Conservation (phyloP, 92 coral and sea anemone species). For the Zoanthus solanderi region DNA sequence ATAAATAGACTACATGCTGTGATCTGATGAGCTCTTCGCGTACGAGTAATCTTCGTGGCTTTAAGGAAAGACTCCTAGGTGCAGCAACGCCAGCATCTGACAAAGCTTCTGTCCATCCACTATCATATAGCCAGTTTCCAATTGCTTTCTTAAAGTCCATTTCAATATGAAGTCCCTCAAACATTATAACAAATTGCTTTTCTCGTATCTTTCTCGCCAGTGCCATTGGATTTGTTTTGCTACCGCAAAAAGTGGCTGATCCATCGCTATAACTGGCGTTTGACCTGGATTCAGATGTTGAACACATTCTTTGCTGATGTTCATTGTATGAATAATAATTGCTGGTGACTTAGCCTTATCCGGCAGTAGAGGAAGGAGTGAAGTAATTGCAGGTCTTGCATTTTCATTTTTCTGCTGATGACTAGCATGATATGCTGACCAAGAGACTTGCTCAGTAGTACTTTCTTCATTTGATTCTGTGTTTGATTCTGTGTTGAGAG, state of each 20-base stretch:
- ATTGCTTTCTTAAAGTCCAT: conserved; percentile 6
- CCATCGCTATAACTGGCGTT: conserved; percentile 11
- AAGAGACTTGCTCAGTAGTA: background rate
- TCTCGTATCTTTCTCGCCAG: background rate
- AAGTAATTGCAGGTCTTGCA: conserved; percentile 18
- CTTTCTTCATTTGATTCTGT: too few relatives aligned
- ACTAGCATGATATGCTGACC: background rate
- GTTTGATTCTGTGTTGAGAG: too few relatives aligned
- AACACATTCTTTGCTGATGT: background rate
- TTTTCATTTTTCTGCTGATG: background rate
- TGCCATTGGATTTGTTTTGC: background rate
- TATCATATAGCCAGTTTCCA: conserved; percentile 24
- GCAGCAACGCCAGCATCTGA: conserved; percentile 42
- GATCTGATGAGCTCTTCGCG: background rate
- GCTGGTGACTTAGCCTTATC: conserved; percentile 30
- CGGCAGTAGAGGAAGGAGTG: conserved; percentile 24
- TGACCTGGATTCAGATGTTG: conserved; percentile 16
- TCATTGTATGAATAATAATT: conserved; percentile 29
- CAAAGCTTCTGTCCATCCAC: conserved; percentile 31
- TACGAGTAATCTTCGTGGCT: conserved; percentile 39
- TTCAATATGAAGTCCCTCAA: conserved; percentile 31
- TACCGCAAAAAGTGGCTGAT: conserved; percentile 20
- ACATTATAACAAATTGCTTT: too few relatives aligned
- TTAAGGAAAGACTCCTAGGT: conserved; percentile 31
- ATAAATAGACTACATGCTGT: conserved; percentile 8